Conservation (phyloP, 2,113 vertebrate genomes). For the Podarcis cretensis region DNA sequence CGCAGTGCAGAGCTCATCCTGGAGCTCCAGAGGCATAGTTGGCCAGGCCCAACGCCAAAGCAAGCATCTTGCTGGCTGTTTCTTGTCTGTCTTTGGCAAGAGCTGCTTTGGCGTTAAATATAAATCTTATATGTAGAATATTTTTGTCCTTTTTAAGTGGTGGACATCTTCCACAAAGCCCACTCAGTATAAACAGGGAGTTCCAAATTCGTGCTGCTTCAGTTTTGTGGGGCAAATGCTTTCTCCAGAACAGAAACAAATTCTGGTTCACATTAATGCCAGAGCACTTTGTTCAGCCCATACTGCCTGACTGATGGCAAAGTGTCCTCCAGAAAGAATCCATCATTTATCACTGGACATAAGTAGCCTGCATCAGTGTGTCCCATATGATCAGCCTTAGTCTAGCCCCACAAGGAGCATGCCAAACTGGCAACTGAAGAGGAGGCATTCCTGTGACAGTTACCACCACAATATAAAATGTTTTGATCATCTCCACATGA, state of each 20-base stretch:
- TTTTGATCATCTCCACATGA: constrained; percentile 32
- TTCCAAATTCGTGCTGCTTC: not conserved
- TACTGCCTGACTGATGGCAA: not conserved
- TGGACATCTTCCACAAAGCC: not conserved
- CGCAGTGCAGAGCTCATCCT: constrained; percentile 34
- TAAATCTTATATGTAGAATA: constrained; percentile 17
- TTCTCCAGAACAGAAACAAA: not conserved
- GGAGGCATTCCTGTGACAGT: constrained; percentile 9
- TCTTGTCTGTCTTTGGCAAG: constrained; percentile 22
- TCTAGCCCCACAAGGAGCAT: not conserved
- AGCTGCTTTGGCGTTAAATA: constrained; percentile 9
- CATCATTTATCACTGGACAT: not conserved
- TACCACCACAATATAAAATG: constrained; percentile 17
- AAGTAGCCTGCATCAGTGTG: not conserved
- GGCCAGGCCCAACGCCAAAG: constrained; percentile 25
- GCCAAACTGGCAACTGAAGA: not conserved
- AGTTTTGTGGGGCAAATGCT: not conserved
- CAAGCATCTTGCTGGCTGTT: constrained; percentile 31
- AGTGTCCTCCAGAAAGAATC: not conserved
- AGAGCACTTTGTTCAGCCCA: not conserved
- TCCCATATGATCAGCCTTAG: too few species aligned
- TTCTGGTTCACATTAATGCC: not conserved
- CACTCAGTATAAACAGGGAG: not conserved
- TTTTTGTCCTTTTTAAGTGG: constrained; percentile 12
- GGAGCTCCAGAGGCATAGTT: constrained; percentile 9